Percentiles rank a stretch among this genome's conserved stretches.
Conservation (phyloP, 2,797 vertebrate genomes). For the Anguilla megastoma region DNA sequence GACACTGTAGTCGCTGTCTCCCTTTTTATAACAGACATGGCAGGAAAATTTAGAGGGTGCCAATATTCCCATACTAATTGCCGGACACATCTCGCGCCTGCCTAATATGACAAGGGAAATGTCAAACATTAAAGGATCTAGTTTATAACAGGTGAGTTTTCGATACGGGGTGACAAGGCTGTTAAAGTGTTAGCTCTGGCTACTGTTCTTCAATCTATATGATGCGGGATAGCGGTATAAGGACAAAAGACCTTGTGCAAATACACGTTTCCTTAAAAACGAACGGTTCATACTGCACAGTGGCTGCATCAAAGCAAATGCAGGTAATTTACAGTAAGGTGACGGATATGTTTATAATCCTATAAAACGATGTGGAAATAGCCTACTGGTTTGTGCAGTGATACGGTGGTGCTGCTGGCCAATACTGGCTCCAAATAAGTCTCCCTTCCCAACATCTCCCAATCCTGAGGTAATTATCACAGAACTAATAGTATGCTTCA, state of each 20-base stretch:
- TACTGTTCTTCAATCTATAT: slow-evolving; percentile 20
- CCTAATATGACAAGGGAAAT: slow-evolving; percentile 57
- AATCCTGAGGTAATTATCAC: neutral
- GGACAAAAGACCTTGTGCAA: neutral
- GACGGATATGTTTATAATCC: neutral
- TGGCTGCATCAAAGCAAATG: neutral
- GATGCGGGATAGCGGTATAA: neutral
- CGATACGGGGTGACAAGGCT: slow-evolving; percentile 37
- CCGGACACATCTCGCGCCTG: slow-evolving; percentile 36
- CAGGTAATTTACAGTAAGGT: neutral
- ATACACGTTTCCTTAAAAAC: neutral
- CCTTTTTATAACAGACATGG: slow-evolving; percentile 60
- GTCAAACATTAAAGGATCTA: slow-evolving; percentile 45
- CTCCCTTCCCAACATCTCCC: neutral
- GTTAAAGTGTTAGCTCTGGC: slow-evolving; percentile 6
- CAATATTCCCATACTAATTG: slow-evolving; percentile 64
- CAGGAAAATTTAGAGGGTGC: slow-evolving; percentile 62
- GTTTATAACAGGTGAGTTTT: slow-evolving; percentile 53
- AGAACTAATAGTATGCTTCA: neutral
- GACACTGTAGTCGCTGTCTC: slow-evolving; percentile 17
- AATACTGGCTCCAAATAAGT: neutral
- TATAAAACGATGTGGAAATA: neutral
- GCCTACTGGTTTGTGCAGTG: neutral
- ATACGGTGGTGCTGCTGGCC: neutral
- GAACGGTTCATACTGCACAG: neutral